Percentiles rank a stretch among this genome's conserved stretches.
Conservation (phyloP, 2,888 invertebrate genomes). For the Caenorhabditis drosophilae region DNA sequence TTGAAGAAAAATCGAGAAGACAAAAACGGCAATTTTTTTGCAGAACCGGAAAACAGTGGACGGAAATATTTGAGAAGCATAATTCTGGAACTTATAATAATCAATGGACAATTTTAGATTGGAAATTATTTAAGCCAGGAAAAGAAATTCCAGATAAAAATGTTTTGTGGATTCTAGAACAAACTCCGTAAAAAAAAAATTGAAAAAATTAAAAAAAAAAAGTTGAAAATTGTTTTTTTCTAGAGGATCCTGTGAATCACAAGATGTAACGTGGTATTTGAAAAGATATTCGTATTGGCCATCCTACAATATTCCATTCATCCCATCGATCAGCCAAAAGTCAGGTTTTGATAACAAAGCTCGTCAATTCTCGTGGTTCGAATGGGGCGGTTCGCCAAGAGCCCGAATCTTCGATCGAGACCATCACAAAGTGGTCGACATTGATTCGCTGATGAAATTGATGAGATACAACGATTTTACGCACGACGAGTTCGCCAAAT, state of each 20-base stretch:
- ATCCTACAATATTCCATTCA: constrained; percentile 78
- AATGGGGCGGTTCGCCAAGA: constrained; percentile 74
- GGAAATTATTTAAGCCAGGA: constrained; percentile 75
- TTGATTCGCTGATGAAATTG: constrained; percentile 75
- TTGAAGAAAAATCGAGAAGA: not conserved
- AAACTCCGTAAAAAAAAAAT: constrained; percentile 72
- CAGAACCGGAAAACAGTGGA: constrained; percentile 55
- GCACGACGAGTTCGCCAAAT: constrained; percentile 77
- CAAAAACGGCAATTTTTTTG: constrained; percentile 1
- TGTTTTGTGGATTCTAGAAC: constrained; percentile 81
- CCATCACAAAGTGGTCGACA: constrained; percentile 74
- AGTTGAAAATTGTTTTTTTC: constrained; percentile 1
- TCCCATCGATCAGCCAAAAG: constrained; percentile 75
- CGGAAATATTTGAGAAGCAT: constrained; percentile 74
- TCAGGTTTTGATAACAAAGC: constrained; percentile 75
- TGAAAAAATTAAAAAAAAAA: not conserved
- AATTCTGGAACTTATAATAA: constrained; percentile 85
- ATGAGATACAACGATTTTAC: constrained; percentile 78
- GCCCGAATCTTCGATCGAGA: constrained; percentile 71
- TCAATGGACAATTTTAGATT: constrained; percentile 76
- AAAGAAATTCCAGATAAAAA: constrained; percentile 68
- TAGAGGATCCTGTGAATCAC: constrained; percentile 54
- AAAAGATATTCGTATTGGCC: constrained; percentile 77
- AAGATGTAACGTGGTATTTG: constrained; percentile 67
- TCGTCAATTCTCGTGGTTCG: constrained; percentile 73